phyloP scores from a whole-genome alignment of 2,113 vertebrate genomes.

The Nesoenas mayeri region DNA sequence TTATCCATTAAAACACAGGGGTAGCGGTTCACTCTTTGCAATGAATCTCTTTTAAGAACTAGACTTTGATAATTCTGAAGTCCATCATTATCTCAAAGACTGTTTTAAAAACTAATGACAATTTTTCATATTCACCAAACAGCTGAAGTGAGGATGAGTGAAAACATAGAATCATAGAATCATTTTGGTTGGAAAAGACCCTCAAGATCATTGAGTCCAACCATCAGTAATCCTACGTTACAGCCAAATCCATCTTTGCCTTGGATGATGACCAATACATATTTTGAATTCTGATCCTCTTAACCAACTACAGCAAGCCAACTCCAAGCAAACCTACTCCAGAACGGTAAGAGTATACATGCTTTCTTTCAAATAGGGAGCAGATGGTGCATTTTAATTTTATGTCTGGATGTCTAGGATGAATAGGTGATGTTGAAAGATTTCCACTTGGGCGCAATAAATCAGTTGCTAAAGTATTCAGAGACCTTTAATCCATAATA shows the following conservation, averaged over 20 bases:
- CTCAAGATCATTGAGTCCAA: not conserved
- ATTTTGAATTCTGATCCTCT: not conserved
- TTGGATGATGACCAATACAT: not conserved
- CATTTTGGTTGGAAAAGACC: no score
- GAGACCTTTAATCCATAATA: not conserved
- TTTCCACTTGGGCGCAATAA: not conserved
- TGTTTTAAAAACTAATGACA: not conserved
- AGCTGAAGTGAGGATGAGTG: not conserved
- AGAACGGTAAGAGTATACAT: not conserved
- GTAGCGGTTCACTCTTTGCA: not conserved
- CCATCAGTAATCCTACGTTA: not conserved
- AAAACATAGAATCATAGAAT: not conserved
- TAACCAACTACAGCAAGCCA: not conserved
- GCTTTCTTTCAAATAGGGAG: not conserved
- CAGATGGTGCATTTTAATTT: not conserved
- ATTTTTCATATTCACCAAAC: not conserved
- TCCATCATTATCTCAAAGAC: not conserved
- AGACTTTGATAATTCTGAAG: not conserved
- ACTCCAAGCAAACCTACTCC: not conserved
- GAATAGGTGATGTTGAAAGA: not conserved
- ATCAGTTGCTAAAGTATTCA: not conserved
- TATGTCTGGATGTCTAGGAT: not conserved
- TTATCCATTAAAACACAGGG: not conserved
- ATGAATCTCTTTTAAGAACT: not conserved
- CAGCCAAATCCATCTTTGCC: not conserved